phyloP scores from a whole-genome alignment of 2,888 invertebrate genomes.

The Yponomeuta sedellus region DNA sequence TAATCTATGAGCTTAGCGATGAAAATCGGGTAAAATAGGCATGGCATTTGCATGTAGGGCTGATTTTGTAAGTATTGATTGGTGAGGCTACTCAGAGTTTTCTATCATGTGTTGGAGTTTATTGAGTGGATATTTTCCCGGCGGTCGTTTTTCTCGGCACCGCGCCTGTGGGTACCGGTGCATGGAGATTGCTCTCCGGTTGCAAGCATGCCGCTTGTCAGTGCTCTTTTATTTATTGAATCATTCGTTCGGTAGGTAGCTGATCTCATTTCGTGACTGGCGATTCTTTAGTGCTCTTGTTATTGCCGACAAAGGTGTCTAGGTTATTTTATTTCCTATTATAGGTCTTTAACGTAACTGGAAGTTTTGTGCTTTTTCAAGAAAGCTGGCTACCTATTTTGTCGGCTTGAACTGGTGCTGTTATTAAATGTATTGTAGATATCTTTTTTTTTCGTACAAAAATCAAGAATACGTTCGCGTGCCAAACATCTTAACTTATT shows the following conservation, averaged over 20 bases:
- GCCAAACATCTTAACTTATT: constrained; percentile 24
- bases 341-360: not conserved
- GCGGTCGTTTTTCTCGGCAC: constrained; percentile 4
- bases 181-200: constrained; percentile 13
- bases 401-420: not conserved
- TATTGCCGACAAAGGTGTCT: constrained; percentile 21
- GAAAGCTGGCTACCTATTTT: constrained; percentile 5
- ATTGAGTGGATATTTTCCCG: not conserved
- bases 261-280: constrained; percentile 29
- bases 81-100: not conserved
- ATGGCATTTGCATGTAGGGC: not conserved
- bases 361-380: not conserved
- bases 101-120: not conserved
- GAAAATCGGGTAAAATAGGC: not conserved
- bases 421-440: not conserved
- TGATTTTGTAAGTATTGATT: not conserved
- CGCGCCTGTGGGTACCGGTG: constrained; percentile 13
- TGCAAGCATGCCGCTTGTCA: constrained; percentile 6
- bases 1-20: not conserved
- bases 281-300: constrained; percentile 32
- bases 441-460: not conserved
- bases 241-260: constrained; percentile 11
- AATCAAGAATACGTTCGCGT: constrained; percentile 25
- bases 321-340: constrained; percentile 10
- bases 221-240: constrained; percentile 18